Evolutionary conservation across 2,113 vertebrate genomes (phyloP).

Genomic region (Nothoprocta perdicaria): DNA sequence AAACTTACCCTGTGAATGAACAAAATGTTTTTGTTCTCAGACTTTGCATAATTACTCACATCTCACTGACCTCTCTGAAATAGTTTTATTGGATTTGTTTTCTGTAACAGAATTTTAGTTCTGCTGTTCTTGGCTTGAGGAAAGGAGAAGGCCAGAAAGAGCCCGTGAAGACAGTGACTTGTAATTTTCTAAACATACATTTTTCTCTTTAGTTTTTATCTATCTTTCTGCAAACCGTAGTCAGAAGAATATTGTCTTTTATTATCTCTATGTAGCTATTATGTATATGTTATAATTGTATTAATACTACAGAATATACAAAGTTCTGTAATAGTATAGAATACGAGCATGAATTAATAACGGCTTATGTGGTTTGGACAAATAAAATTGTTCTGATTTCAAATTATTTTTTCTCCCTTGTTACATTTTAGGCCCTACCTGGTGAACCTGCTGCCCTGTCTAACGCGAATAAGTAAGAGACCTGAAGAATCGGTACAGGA

Average conservation of each 20-base stretch:
- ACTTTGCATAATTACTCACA: not conserved
- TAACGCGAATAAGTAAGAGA: slow-evolving; percentile 91
- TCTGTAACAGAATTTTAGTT: not conserved
- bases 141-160: not conserved
- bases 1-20: not conserved
- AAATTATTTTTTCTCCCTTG: not conserved
- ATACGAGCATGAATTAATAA: not conserved
- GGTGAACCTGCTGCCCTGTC: slow-evolving; percentile 94
- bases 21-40: not conserved
- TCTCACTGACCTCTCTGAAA: not conserved
- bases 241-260: not conserved
- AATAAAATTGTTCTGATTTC: not conserved
- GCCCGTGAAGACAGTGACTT: not conserved
- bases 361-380: not conserved
- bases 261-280: not conserved
- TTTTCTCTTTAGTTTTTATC: not conserved
- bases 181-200: not conserved
- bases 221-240: not conserved
- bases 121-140: not conserved
- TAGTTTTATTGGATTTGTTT: not conserved
- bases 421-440: slow-evolving; percentile 85
- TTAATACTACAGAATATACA: not conserved
- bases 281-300: not conserved
- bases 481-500: slow-evolving; percentile 94
- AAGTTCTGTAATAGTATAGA: not conserved